Percentiles rank a stretch among this genome's conserved stretches.
Conservation (phyloP, 2,888 invertebrate species). For the Proisotoma minuta region DNA sequence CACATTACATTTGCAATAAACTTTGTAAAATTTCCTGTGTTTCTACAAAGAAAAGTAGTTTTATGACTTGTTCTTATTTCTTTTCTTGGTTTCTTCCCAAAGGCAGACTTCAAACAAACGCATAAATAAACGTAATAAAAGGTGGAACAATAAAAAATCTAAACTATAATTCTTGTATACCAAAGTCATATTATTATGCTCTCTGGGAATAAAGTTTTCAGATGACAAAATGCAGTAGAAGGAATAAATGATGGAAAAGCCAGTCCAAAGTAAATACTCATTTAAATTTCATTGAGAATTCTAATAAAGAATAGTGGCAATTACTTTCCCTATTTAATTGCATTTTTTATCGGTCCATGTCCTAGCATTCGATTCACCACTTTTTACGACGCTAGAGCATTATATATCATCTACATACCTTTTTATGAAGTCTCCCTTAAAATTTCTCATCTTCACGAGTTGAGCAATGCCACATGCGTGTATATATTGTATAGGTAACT, state of each 20-base stretch:
- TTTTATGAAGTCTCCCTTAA: slow-evolving; percentile 6
- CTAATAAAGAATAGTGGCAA: slow-evolving; percentile 41
- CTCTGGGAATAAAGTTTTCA: not conserved
- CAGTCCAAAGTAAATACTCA: slow-evolving; percentile 17
- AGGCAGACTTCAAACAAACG: not conserved
- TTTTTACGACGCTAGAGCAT: slow-evolving; percentile 33
- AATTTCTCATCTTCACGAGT: not conserved
- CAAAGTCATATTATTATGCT: not conserved
- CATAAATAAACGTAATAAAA: slow-evolving; percentile 12
- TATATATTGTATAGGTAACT: too few relatives aligned
- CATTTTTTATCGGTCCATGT: slow-evolving; percentile 46
- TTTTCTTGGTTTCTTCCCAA: slow-evolving; percentile 1
- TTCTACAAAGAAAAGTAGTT: slow-evolving; percentile 5
- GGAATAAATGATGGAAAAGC: not conserved
- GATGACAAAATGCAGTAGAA: slow-evolving; percentile 9
- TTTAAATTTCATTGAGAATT: slow-evolving; percentile 39
- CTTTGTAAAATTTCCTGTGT: slow-evolving; percentile 8
- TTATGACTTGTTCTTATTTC: slow-evolving; percentile 16
- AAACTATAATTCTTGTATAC: not conserved
- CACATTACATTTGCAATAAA: slow-evolving; percentile 1
- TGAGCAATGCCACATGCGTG: not conserved
- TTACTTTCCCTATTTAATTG: slow-evolving; percentile 47
- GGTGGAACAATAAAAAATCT: slow-evolving; percentile 8
- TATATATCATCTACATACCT: not conserved
- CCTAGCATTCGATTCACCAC: slow-evolving; percentile 45